Percentiles rank a stretch among this genome's conserved stretches.
phyloP scores from a whole-genome alignment of 1,140 invertebrate species.

The Ceratoteleas bidentatus region DNA sequence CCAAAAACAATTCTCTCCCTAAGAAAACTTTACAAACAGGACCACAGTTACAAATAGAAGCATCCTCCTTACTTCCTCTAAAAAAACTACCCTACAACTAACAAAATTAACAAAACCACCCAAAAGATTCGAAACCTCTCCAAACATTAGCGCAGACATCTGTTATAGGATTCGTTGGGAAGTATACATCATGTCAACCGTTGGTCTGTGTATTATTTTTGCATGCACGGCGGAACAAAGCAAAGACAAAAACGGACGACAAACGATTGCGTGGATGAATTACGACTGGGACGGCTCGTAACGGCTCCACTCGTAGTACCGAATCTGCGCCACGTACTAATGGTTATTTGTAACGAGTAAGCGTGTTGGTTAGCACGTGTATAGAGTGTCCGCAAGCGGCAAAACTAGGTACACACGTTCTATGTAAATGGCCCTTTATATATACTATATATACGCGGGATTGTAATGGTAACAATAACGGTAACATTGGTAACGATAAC shows the following conservation, averaged over 20 bases:
- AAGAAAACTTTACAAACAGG: too few species aligned
- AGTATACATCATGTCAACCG: too few species aligned
- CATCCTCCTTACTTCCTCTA: too few species aligned
- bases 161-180: too few species aligned
- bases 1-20: too few species aligned
- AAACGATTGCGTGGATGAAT: not conserved
- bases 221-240: slow-evolving; percentile 1
- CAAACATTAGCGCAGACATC: too few species aligned
- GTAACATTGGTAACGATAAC: slow-evolving; percentile 53
- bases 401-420: slow-evolving; percentile 21
- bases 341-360: slow-evolving; percentile 61
- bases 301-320: slow-evolving; percentile 26
- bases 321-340: slow-evolving; percentile 55
- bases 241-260: not conserved
- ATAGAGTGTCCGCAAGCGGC: slow-evolving; percentile 66
- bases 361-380: slow-evolving; percentile 64
- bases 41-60: too few species aligned
- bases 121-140: too few species aligned
- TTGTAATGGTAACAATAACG: too few species aligned
- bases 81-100: too few species aligned
- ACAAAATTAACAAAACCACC: too few species aligned
- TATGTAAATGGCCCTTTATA: slow-evolving; percentile 3
- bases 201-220: too few species aligned
- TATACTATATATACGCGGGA: slow-evolving; percentile 7
- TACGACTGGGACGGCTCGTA: not conserved